Conservation (phyloP, 2,797 vertebrate species). For the Choloepus didactylus region DNA sequence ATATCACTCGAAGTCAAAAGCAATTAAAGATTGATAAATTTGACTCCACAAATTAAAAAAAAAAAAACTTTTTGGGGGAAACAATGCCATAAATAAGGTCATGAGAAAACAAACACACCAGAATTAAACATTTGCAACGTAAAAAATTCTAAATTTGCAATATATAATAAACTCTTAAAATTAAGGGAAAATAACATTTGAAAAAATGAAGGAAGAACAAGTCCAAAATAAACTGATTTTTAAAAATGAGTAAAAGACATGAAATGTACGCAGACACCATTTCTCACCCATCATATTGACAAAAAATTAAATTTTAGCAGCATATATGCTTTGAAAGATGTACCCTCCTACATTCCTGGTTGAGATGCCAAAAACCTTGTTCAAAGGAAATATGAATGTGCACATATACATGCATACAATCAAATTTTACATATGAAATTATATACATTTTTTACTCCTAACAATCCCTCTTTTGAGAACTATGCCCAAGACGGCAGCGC, state of each 20-base stretch:
- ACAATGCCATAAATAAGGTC: background rate
- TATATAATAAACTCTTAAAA: too few relatives aligned
- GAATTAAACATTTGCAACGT: background rate
- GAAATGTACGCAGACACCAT: accelerated
- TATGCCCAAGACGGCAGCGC: too few relatives aligned
- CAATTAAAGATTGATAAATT: background rate
- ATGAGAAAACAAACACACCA: background rate
- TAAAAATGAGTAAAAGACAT: background rate
- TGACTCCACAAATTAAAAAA: background rate
- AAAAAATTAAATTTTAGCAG: background rate
- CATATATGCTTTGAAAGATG: accelerated
- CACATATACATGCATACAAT: background rate
- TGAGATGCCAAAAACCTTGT: background rate
- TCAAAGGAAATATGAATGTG: background rate
- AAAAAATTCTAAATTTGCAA: background rate
- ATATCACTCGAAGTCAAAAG: background rate
- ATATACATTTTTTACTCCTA: background rate
- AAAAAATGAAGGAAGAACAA: too few relatives aligned
- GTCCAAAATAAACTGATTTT: too few relatives aligned
- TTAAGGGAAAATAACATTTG: background rate
- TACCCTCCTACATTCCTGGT: accelerated
- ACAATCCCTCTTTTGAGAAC: background rate
- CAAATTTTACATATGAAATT: too few relatives aligned
- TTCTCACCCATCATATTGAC: accelerated
- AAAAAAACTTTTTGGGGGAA: too few relatives aligned